These are phyloP conservation scores for Prochilodus magdalenae DNA, from an alignment of 2,113 vertebrate species.

Conservation along the genomic window DNA sequence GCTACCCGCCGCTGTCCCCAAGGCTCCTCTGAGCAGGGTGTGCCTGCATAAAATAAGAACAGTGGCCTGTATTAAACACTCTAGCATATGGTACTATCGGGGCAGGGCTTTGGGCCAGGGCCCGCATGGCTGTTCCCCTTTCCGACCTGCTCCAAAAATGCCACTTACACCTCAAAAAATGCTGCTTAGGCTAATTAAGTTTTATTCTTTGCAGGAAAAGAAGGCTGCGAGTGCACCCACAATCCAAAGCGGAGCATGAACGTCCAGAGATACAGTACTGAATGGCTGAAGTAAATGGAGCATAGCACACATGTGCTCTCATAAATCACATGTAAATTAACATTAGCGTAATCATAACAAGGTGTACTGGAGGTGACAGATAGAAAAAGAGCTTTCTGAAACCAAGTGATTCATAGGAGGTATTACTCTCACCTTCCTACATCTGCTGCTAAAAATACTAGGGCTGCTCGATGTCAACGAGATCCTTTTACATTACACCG, in stretches of 20 bases:
- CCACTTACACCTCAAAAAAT: background rate
- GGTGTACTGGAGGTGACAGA: background rate
- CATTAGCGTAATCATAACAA: background rate
- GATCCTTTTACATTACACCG: too few species aligned
- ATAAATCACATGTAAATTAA: background rate
- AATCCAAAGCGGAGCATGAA: background rate
- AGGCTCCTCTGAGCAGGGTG: slow-evolving; percentile 34
- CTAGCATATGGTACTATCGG: slow-evolving; percentile 10
- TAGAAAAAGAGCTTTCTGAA: background rate
- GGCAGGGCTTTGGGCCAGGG: slow-evolving; percentile 11
- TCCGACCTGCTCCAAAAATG: slow-evolving; percentile 6
- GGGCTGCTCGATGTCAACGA: too few species aligned
- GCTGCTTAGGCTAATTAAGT: background rate
- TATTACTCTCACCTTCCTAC: slow-evolving; percentile 18
- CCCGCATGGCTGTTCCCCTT: background rate
- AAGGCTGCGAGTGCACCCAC: background rate
- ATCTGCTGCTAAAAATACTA: slow-evolving; percentile 12
- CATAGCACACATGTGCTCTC: background rate
- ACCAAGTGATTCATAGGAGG: slow-evolving; percentile 3
- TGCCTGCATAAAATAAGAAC: slow-evolving; percentile 23
- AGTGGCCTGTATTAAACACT: slow-evolving; percentile 21
- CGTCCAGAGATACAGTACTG: background rate
- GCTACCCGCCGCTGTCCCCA: slow-evolving; percentile 28
- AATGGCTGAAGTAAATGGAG: background rate
- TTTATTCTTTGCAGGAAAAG: background rate